Base-by-base conservation (phyloP, 1,140 invertebrate species). In the Penaeus chinensis region DNA sequence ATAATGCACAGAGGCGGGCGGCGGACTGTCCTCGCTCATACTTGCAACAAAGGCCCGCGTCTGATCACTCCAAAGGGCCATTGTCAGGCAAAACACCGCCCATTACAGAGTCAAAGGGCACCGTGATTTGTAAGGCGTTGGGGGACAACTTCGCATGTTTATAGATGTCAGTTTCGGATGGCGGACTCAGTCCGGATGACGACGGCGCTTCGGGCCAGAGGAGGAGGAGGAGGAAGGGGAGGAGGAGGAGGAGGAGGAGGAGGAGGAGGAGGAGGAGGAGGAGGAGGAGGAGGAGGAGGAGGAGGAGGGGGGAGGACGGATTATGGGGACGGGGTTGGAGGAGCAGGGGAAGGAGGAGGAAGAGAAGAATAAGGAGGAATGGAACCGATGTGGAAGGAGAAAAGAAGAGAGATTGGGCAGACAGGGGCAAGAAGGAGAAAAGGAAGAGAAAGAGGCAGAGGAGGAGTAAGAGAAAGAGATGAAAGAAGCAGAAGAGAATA, bases 21-120 rank as follows among this genome's bases (percentile, higher is more conserved):
- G n/a, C 85, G 61, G 80, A 24, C 76, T 71, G 65, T 65, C 80
- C 85, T 87, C 85, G 69, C 71, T 87, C 85, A 87, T 87, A 87
- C 80, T 87, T 77, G 85, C 85, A 87, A 87, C 85, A 87, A 87
- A 87, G 85, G 85, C 7, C 85, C 85, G 65, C 85, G 85, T 87
- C 85, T 74, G 85, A 82, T 87, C 80, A 63, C 85, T 82, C 85
- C 85, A 87, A 87, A 87, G 85, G 42, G 79, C 85, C 85, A 87
- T 87, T 87, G 85, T 82, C 80, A 87, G 85, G 62, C 85, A 87
- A 87, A 87, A 87, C 85, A 87, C 85, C 61, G 85, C 80, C 85
- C 85, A 87, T 87, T 87, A 82, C 85, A 37, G 69, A 87, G 61
- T 87, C 85, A 87, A 87, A 87, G 85, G 85, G 69, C 80, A 19